Evolutionary conservation across 1,140 invertebrate species (phyloP).

Genomic region (Ruditapes philippinarum): DNA sequence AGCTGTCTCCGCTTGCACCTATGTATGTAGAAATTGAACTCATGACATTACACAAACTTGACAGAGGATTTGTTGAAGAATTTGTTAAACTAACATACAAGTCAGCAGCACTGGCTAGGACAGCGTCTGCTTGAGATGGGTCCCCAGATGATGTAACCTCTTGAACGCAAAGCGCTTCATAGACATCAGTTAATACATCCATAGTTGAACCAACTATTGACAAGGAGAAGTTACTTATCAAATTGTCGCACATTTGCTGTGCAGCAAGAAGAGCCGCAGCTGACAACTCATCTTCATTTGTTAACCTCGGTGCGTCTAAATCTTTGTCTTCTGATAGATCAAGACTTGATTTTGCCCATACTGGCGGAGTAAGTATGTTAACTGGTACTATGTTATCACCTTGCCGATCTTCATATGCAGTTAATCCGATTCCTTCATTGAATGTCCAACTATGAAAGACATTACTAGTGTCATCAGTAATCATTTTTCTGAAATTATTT

Average conservation of each 20-base stretch:
- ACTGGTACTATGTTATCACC: constrained; percentile 56
- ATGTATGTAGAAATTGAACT: constrained; percentile 46
- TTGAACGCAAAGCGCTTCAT: constrained; percentile 61
- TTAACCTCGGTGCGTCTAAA: constrained; percentile 40
- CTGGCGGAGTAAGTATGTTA: constrained; percentile 54
- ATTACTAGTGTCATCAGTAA: constrained; percentile 65
- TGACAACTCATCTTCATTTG: constrained; percentile 22
- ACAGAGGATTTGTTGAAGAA: constrained; percentile 17
- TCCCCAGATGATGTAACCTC: constrained; percentile 46
- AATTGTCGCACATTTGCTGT: constrained; percentile 29
- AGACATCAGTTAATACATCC: constrained; percentile 7
- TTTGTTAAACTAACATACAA: constrained; percentile 38
- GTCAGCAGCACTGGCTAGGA: constrained; percentile 53
- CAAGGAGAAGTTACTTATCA: constrained; percentile 47
- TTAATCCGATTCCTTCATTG: constrained; percentile 68
- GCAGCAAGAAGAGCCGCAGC: constrained; percentile 25
- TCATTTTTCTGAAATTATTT: constrained; percentile 61
- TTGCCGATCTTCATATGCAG: constrained; percentile 58
- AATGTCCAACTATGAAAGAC: constrained; percentile 72
- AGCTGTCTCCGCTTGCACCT: constrained; percentile 14
- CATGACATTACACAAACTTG: constrained; percentile 42
- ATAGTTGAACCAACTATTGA: constrained; percentile 13
- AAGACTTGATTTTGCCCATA: constrained; percentile 69
- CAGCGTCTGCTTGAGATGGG: constrained; percentile 31
- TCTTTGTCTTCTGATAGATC: constrained; percentile 48